Evolutionary conservation across 2,113 vertebrate species (phyloP).

Genomic region (Lophochroa leadbeateri): DNA sequence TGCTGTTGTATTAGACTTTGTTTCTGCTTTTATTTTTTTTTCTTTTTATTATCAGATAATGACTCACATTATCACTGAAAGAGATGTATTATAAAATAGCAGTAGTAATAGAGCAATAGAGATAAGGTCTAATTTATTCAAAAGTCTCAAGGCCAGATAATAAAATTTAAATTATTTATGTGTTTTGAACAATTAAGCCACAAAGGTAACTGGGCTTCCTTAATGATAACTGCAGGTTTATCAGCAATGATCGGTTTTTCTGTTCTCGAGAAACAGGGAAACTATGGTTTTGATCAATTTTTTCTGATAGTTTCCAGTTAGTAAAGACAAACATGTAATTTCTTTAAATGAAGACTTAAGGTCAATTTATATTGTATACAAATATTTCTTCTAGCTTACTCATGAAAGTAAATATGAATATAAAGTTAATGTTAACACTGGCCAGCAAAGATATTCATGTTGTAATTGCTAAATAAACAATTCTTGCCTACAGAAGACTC

Average conservation of each 20-base stretch:
- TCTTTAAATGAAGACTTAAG: not conserved
- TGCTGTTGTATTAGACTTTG: not conserved
- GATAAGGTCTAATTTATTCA: not conserved
- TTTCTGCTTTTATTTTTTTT: not conserved
- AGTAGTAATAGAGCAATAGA: not conserved
- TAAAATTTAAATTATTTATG: not conserved
- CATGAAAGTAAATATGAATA: not conserved
- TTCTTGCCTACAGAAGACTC: not conserved
- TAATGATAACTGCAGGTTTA: not conserved
- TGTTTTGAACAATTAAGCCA: not conserved
- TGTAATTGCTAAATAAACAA: not conserved
- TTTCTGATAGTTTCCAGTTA: not conserved
- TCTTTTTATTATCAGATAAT: not conserved
- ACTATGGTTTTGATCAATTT: not conserved
- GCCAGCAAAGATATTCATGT: not conserved
- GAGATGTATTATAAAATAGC: not conserved
- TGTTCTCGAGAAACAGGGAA: not conserved
- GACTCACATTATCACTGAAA: not conserved
- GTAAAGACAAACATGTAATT: not conserved
- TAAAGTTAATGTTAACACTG: not conserved
- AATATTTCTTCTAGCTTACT: not conserved
- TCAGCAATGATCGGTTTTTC: not conserved
- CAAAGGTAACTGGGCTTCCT: not conserved
- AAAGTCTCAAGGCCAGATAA: not conserved
- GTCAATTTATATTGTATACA: not conserved